phyloP scores from a whole-genome alignment of 1,140 invertebrate genomes.

The Drosophila willistoni region DNA sequence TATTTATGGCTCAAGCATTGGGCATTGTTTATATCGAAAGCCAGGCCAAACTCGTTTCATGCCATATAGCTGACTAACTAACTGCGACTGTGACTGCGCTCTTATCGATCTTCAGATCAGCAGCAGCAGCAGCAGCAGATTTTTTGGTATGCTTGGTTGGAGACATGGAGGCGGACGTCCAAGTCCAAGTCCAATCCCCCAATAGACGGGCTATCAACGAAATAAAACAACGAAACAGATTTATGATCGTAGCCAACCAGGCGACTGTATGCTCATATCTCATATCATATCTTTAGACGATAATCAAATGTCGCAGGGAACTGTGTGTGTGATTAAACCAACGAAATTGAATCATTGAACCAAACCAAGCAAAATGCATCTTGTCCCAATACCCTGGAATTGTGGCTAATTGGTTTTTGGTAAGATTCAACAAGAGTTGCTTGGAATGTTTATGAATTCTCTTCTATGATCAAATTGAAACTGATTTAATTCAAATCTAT shows the following conservation, averaged over 20 bases:
- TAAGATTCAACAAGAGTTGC: too few relatives aligned
- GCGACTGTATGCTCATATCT: slow-evolving; percentile 57
- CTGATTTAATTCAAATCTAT: too few relatives aligned
- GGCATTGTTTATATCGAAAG: slow-evolving; percentile 71
- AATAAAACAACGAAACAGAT: slow-evolving; percentile 48
- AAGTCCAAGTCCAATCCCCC: slow-evolving; percentile 16
- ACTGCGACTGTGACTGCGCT: slow-evolving; percentile 42
- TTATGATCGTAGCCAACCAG: slow-evolving; percentile 63
- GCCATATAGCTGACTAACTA: slow-evolving; percentile 44
- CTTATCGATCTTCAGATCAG: slow-evolving; percentile 68
- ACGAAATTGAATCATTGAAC: not conserved
- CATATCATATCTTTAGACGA: slow-evolving; percentile 59
- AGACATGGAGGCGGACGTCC: slow-evolving; percentile 10
- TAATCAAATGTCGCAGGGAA: slow-evolving; percentile 48
- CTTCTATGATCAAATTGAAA: too few relatives aligned
- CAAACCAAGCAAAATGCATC: not conserved
- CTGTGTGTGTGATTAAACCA: not conserved
- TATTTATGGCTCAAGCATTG: slow-evolving; percentile 77
- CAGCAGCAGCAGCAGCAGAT: not conserved
- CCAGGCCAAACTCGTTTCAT: slow-evolving; percentile 59
- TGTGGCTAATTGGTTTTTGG: too few relatives aligned
- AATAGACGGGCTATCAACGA: not conserved
- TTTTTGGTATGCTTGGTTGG: slow-evolving; percentile 3
- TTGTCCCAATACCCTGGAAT: not conserved
- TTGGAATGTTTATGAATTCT: too few relatives aligned